Evolutionary conservation across 2,113 vertebrate genomes (phyloP).

Genomic region (Paratilapia polleni): DNA sequence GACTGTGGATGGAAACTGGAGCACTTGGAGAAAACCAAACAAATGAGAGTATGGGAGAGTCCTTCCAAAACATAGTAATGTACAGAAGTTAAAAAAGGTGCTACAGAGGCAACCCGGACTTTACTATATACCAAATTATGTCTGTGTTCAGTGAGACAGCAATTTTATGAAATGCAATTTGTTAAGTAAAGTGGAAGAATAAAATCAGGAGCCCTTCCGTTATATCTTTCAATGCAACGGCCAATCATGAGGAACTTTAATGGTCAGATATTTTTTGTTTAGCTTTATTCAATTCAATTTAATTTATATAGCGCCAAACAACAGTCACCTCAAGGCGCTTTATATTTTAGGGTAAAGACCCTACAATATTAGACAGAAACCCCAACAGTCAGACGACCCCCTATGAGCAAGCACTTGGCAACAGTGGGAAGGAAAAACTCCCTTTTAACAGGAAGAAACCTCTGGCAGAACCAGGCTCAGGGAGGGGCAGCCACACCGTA

Average conservation of each 20-base stretch:
- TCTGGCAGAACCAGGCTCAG: too few species aligned
- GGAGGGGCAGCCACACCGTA: too few species aligned
- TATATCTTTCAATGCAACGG: neutral
- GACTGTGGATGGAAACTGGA: neutral
- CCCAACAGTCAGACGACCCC: too few species aligned
- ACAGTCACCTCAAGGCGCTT: too few species aligned
- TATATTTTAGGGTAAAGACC: too few species aligned
- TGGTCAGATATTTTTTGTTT: neutral
- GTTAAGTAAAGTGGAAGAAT: neutral
- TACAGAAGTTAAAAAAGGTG: neutral
- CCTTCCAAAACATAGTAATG: neutral
- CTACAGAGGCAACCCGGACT: neutral
- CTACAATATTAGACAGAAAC: too few species aligned
- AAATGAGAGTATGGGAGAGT: neutral
- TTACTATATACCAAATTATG: neutral
- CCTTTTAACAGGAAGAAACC: too few species aligned
- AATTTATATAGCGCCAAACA: too few species aligned
- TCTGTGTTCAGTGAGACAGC: neutral
- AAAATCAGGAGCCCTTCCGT: neutral
- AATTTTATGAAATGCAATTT: neutral
- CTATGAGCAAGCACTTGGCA: too few species aligned
- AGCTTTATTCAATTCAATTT: too few species aligned
- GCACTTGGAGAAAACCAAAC: too few species aligned
- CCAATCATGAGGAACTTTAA: neutral
- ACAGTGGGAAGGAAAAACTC: too few species aligned